These are phyloP conservation scores for Scyliorhinus canicula DNA, from an alignment of 2,797 vertebrate species.

Conservation along the genomic window DNA sequence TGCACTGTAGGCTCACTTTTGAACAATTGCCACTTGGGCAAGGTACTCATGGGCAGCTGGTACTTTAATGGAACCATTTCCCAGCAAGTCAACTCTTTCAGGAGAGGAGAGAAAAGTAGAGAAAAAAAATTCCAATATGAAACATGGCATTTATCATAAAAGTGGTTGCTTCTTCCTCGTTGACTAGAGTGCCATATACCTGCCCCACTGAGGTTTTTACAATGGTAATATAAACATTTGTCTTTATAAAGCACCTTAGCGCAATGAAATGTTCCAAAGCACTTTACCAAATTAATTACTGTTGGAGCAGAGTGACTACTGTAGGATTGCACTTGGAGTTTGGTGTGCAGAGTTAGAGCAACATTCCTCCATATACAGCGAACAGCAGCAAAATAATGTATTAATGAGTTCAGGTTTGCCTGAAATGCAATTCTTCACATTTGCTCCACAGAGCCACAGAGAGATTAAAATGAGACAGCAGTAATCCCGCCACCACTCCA, in stretches of 20 bases:
- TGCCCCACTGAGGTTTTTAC: neutral
- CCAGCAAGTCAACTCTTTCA: slow-evolving; percentile 3
- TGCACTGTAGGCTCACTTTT: neutral
- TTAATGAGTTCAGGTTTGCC: neutral
- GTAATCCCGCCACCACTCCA: neutral
- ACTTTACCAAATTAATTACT: slow-evolving; percentile 19
- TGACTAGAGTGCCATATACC: neutral
- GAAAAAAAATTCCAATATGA: neutral
- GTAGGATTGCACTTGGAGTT: slow-evolving; percentile 5
- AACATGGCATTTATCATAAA: slow-evolving; percentile 11
- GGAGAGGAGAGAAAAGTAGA: neutral
- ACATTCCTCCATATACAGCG: neutral
- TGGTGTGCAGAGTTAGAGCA: neutral
- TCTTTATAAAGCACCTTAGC: slow-evolving; percentile 18
- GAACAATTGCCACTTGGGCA: neutral
- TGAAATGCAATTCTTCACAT: neutral
- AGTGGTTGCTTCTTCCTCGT: neutral
- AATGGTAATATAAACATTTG: neutral
- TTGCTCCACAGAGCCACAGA: neutral
- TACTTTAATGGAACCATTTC: neutral
- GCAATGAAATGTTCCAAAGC: neutral
- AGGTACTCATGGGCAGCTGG: neutral
- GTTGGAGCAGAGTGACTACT: neutral
- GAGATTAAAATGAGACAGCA: neutral
- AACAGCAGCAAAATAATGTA: neutral